phyloP scores from a whole-genome alignment of 2,113 vertebrate genomes.

The Acanthisitta chloris region DNA sequence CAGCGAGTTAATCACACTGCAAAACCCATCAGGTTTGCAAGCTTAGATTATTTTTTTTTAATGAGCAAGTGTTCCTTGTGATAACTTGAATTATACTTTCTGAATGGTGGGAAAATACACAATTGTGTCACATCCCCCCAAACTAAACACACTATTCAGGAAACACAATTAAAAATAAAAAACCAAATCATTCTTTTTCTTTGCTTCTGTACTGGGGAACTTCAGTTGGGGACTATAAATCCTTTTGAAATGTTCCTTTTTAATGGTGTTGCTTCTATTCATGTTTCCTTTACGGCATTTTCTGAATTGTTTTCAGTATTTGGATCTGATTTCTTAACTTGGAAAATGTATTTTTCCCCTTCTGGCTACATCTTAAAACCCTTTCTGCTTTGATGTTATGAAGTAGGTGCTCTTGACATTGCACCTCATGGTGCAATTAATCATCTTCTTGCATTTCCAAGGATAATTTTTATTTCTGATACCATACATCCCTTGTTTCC shows the following conservation, averaged over 20 bases:
- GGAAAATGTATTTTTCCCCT: neutral
- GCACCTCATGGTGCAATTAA: neutral
- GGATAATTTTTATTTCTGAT: neutral
- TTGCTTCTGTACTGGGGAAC: neutral
- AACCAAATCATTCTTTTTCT: neutral
- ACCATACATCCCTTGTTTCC: neutral
- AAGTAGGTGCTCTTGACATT: neutral
- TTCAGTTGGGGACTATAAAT: neutral
- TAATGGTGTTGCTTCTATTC: neutral
- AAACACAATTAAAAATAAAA: neutral
- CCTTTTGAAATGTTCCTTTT: neutral
- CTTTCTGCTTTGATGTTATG: neutral
- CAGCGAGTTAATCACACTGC: neutral
- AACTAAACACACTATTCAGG: neutral
- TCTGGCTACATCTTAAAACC: neutral
- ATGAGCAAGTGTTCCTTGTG: neutral
- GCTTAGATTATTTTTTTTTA: neutral
- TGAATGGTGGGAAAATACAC: constrained; percentile 39
- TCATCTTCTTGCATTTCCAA: neutral
- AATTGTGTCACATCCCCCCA: neutral
- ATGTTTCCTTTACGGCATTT: neutral
- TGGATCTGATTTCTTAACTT: neutral
- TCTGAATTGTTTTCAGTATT: neutral
- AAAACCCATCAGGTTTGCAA: neutral
- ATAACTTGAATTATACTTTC: constrained; percentile 18